These are phyloP conservation scores for Malthinus flaveolus DNA, from an alignment of 2,888 invertebrate genomes.

Conservation along the genomic window DNA sequence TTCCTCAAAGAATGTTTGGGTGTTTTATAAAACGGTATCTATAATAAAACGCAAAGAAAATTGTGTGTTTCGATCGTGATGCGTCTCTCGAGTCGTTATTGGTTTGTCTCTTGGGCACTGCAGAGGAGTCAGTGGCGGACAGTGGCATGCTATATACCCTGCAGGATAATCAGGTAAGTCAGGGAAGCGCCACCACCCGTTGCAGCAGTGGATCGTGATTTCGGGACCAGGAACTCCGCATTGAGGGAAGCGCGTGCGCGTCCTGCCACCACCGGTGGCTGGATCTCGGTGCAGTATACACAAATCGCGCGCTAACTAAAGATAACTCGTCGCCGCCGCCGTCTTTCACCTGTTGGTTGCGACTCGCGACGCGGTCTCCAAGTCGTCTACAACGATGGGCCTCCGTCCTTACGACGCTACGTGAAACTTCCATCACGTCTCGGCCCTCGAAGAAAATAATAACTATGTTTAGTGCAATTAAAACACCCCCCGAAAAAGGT, in stretches of 20 bases:
- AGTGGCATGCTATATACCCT: constrained; percentile 26
- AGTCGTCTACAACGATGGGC: constrained; percentile 22
- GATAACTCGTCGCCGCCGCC: constrained; percentile 35
- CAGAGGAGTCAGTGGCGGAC: constrained; percentile 23
- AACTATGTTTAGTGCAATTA: constrained; percentile 17
- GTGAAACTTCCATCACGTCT: constrained; percentile 3
- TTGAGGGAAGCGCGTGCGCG: constrained; percentile 48
- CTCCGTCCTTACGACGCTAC: constrained; percentile 12
- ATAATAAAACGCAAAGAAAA: background rate
- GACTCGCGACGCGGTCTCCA: constrained; percentile 25
- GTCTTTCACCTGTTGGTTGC: constrained; percentile 37
- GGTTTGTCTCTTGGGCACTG: constrained; percentile 17
- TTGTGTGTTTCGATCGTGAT: constrained; percentile 6
- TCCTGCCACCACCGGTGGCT: constrained; percentile 28
- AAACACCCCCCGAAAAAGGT: background rate
- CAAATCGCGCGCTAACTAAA: constrained; percentile 40
- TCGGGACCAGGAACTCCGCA: constrained; percentile 50
- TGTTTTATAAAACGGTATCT: too few species aligned
- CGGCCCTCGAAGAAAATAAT: background rate
- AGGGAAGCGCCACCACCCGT: constrained; percentile 45
- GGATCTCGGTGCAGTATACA: constrained; percentile 37
- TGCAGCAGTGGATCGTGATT: constrained; percentile 39
- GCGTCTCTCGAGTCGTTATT: constrained; percentile 13
- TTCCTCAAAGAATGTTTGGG: background rate
- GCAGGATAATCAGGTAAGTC: constrained; percentile 37